Percentiles rank a stretch among this genome's conserved stretches.
Conservation (phyloP, 1,140 invertebrate species). For the Zaprionus kolodkinae region DNA sequence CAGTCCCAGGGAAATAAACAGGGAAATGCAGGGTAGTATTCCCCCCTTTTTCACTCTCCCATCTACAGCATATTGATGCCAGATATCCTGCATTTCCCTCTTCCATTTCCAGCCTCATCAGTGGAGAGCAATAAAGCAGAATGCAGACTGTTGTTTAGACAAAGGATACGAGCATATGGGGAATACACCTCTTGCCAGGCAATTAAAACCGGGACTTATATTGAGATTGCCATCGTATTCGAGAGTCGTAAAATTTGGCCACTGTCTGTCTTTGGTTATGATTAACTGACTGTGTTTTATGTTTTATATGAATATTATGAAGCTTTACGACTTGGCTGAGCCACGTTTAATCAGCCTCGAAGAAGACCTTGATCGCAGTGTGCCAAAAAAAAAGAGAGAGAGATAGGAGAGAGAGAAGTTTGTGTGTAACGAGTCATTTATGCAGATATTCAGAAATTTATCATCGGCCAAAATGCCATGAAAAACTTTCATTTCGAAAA, state of each 20-base stretch:
- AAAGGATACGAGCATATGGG: constrained; percentile 14
- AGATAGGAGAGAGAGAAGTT: background rate
- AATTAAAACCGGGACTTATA: constrained; percentile 44
- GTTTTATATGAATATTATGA: constrained; percentile 10
- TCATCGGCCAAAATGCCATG: constrained; percentile 11
- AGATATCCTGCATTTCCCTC: constrained; percentile 11
- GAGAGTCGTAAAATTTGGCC: constrained; percentile 35
- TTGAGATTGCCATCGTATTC: constrained; percentile 33
- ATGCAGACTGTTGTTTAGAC: constrained; percentile 11
- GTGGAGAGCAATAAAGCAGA: constrained; percentile 16
- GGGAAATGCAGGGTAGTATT: background rate
- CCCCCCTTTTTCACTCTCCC: no score
- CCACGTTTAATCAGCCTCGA: constrained; percentile 14
- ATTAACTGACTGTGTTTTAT: constrained; percentile 3
- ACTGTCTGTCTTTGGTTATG: background rate
- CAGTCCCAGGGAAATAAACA: no score
- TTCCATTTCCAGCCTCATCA: constrained; percentile 6
- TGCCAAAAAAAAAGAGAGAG: constrained; percentile 32
- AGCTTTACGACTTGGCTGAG: constrained; percentile 29
- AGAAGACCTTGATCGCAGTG: constrained; percentile 27
- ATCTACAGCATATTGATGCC: constrained; percentile 21
- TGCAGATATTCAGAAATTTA: constrained; percentile 55
- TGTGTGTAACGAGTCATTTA: constrained; percentile 46
- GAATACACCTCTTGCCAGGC: constrained; percentile 27
- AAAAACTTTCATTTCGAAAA: constrained; percentile 21